Conservation (phyloP, 2,113 vertebrate genomes). For the Cryptomyrus ogoouensis region DNA sequence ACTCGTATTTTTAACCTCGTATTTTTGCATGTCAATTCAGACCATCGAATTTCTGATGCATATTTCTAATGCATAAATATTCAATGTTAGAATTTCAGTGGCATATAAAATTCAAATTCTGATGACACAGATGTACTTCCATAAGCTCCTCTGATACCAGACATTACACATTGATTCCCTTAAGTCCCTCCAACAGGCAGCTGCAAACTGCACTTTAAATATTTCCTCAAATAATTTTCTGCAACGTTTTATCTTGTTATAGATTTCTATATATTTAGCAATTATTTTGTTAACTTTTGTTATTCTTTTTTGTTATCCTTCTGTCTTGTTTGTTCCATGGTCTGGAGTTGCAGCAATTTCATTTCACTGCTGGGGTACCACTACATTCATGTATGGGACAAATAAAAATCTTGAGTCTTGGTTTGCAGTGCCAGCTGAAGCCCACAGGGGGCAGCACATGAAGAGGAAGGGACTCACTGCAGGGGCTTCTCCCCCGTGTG, state of each 20-base stretch:
- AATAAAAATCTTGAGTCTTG: not conserved
- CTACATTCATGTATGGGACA: not conserved
- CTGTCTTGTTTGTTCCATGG: not conserved
- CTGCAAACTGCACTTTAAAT: not conserved
- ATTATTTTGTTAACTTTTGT: not conserved
- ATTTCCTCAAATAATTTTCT: not conserved
- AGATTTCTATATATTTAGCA: not conserved
- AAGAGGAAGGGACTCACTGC: slow-evolving; percentile 70
- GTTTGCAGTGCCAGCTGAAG: not conserved
- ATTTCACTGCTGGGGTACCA: not conserved
- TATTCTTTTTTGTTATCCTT: not conserved
- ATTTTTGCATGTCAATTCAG: no score
- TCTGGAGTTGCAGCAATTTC: not conserved
- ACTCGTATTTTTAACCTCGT: no score
- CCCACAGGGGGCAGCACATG: not conserved
- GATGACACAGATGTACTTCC: no score
- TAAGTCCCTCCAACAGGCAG: not conserved
- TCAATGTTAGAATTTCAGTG: no score
- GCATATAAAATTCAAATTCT: no score
- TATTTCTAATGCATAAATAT: no score
- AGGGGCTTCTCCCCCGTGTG: slow-evolving; percentile 96
- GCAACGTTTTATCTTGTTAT: not conserved
- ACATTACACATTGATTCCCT: not conserved
- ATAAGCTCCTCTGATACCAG: not conserved
- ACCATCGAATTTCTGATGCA: no score